These are phyloP conservation scores for Spatulosminthurus flaviceps DNA, from an alignment of 2,888 invertebrate genomes.

Conservation along the genomic window DNA sequence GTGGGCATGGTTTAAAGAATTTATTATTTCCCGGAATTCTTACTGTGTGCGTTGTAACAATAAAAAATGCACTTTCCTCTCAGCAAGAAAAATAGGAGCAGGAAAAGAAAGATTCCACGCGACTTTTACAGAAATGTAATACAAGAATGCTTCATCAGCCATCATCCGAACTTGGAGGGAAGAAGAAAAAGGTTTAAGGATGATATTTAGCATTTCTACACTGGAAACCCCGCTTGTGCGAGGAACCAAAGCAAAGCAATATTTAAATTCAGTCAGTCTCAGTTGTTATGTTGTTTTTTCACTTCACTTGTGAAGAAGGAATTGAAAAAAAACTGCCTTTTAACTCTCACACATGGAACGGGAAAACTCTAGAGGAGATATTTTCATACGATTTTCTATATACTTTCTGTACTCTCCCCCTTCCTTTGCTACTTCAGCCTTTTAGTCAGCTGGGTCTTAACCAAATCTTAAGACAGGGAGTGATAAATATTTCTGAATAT, in stretches of 20 bases:
- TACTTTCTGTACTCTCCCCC: not conserved
- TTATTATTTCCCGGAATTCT: too few relatives aligned
- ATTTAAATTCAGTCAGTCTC: slow-evolving; percentile 13
- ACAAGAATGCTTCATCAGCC: slow-evolving; percentile 1
- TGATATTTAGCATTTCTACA: not conserved
- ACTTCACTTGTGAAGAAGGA: not conserved
- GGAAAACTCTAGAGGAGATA: not conserved
- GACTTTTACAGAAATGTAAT: not conserved
- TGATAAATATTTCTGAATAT: not conserved
- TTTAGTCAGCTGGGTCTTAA: not conserved
- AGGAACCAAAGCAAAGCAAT: not conserved
- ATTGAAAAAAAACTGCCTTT: not conserved
- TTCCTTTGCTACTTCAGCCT: not conserved
- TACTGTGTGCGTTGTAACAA: too few relatives aligned
- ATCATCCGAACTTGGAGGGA: not conserved
- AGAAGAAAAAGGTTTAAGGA: not conserved
- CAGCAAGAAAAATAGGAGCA: not conserved
- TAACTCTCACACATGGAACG: not conserved
- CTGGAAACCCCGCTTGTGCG: not conserved
- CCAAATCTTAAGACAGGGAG: not conserved
- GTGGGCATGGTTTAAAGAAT: too few relatives aligned
- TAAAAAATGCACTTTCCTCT: too few relatives aligned
- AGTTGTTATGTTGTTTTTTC: not conserved
- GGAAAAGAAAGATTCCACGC: not conserved
- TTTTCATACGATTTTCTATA: not conserved